phyloP scores from a whole-genome alignment of 2,113 vertebrate genomes.

The Cathartes aura region DNA sequence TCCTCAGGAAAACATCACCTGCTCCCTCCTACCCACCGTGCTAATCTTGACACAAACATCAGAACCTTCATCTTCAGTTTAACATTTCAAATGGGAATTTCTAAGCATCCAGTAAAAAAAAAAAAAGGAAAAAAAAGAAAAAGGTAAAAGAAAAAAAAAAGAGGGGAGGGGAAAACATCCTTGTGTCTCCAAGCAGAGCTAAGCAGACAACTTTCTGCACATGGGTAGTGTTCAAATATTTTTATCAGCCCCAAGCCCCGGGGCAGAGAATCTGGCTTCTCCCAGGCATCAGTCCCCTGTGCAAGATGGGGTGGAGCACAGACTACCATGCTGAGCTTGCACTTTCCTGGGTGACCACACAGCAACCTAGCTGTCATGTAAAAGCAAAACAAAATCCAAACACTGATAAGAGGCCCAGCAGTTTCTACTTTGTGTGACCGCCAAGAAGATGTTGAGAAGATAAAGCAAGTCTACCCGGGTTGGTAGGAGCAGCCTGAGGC shows the following conservation, averaged over 20 bases:
- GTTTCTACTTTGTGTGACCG: background rate
- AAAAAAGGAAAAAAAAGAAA: too few relatives aligned
- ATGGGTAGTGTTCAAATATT: background rate
- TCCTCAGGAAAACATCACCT: background rate
- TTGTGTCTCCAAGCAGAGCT: background rate
- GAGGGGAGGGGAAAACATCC: fast-evolving
- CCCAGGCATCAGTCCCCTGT: too few relatives aligned
- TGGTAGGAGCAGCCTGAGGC: background rate
- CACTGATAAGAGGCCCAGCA: background rate
- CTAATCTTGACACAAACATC: conserved; percentile 22
- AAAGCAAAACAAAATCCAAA: background rate
- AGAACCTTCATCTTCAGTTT: background rate
- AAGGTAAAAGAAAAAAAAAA: background rate
- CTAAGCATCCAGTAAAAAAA: background rate
- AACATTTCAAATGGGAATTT: conserved; percentile 18
- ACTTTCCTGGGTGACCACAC: fast-evolving
- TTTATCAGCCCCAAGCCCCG: background rate
- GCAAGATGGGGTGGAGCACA: background rate
- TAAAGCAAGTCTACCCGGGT: fast-evolving
- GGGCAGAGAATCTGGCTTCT: background rate
- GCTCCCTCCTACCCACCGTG: background rate
- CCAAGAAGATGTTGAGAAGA: background rate
- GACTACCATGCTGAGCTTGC: background rate
- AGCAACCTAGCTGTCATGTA: background rate
- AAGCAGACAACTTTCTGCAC: background rate